phyloP scores from a whole-genome alignment of 2,797 vertebrate species.

The Scleropages formosus region DNA sequence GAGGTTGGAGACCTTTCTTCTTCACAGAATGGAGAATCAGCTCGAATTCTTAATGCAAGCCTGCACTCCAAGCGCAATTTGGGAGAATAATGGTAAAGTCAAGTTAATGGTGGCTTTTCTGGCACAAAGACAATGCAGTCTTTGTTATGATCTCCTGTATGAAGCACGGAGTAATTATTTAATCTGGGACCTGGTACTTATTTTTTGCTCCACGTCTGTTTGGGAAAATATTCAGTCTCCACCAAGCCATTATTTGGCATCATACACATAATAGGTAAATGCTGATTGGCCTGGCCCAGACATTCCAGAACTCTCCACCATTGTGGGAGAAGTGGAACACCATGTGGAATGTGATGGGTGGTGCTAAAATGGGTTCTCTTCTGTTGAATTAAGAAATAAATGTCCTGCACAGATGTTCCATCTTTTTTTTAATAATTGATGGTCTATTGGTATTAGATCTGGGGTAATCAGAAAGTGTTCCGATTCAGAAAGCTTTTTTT shows the following conservation, averaged over 20 bases:
- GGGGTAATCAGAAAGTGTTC: no score
- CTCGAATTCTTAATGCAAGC: constrained; percentile 37
- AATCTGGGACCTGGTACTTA: constrained; percentile 47
- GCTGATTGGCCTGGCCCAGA: constrained; percentile 23
- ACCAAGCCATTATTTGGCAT: constrained; percentile 38
- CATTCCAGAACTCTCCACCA: constrained; percentile 27
- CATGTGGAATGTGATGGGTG: background rate
- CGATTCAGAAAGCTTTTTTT: no score
- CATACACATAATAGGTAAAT: constrained; percentile 30
- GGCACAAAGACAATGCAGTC: constrained; percentile 52
- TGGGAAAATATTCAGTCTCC: constrained; percentile 45
- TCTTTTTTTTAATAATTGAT: background rate
- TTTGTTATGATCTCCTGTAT: constrained; percentile 54
- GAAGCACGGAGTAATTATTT: constrained; percentile 56
- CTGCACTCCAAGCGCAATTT: constrained; percentile 49
- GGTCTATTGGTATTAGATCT: background rate
- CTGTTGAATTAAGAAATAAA: background rate
- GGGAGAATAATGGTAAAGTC: constrained; percentile 52
- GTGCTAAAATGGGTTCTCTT: background rate
- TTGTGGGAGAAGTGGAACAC: background rate
- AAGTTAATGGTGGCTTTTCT: constrained; percentile 54
- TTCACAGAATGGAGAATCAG: constrained; percentile 38
- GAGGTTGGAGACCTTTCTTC: constrained; percentile 43
- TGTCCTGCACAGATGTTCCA: background rate
- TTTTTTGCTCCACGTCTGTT: constrained; percentile 41